Evolutionary conservation across 2,113 vertebrate genomes (phyloP).

Genomic region (Genyomyrus donnyi): DNA sequence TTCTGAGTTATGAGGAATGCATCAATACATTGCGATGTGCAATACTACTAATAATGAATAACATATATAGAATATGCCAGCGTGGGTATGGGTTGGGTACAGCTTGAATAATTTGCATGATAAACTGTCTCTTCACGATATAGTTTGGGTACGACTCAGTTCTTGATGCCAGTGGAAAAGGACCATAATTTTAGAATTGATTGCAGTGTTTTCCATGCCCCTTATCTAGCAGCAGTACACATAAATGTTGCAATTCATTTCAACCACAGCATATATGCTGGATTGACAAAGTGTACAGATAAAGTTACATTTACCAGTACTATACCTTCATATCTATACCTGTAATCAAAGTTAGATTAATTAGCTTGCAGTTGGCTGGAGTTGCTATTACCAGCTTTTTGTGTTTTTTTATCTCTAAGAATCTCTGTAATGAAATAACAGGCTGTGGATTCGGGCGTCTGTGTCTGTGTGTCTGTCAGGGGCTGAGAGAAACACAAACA

Average conservation of each 20-base stretch:
- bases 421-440: not conserved
- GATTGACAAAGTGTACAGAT: not conserved
- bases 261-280: not conserved
- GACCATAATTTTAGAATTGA: not conserved
- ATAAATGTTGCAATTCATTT: not conserved
- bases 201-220: not conserved
- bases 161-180: too few relatives aligned
- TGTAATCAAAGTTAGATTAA: not conserved
- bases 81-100: too few relatives aligned
- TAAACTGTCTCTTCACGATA: too few relatives aligned
- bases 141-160: too few relatives aligned
- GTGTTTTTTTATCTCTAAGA: not conserved
- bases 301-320: not conserved
- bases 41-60: too few relatives aligned
- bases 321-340: not conserved
- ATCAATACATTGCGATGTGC: too few relatives aligned
- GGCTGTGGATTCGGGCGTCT: not conserved
- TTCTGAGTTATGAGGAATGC: too few relatives aligned
- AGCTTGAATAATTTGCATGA: too few relatives aligned
- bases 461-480: not conserved
- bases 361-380: not conserved
- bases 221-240: not conserved
- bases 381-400: not conserved
- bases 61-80: too few relatives aligned
- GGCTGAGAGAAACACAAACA: not conserved